Percentiles rank a stretch among this genome's conserved stretches.
phyloP scores from a whole-genome alignment of 2,888 invertebrate species.

The Frankliniella intonsa region DNA sequence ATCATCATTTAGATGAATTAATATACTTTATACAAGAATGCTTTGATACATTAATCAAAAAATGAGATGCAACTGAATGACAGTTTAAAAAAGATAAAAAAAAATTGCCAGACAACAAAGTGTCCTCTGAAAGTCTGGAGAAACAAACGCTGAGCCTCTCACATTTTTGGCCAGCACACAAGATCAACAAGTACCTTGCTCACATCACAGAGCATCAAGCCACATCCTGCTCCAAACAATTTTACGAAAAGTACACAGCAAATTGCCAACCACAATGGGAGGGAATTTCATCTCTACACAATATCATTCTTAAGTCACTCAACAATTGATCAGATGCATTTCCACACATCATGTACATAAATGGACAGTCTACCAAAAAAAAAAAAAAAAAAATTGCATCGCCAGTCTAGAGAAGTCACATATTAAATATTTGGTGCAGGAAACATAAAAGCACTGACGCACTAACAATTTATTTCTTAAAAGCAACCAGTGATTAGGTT shows the following conservation, averaged over 20 bases:
- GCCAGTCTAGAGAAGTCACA: constrained; percentile 23
- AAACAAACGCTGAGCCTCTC: constrained; percentile 6
- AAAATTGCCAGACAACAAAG: background rate
- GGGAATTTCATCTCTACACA: constrained; percentile 4
- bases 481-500: background rate
- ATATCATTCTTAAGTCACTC: constrained; percentile 22
- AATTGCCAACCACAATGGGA: constrained; percentile 8
- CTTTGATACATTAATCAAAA: constrained; percentile 25
- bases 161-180: background rate
- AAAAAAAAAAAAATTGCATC: background rate
- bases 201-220: constrained; percentile 16
- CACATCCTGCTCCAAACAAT: constrained; percentile 20
- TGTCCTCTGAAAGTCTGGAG: background rate
- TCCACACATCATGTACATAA: background rate
- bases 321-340: constrained; percentile 1
- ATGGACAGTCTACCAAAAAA: constrained; percentile 5
- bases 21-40: constrained; percentile 25
- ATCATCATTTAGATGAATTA: constrained; percentile 17
- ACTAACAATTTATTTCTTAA: constrained; percentile 14
- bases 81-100: constrained; percentile 23
- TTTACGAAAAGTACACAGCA: background rate
- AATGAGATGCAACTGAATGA: constrained; percentile 25
- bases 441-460: constrained; percentile 23
- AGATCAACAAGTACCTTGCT: background rate
- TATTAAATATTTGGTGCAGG: constrained; percentile 25